Evolutionary conservation across 2,113 vertebrate species (phyloP).

Genomic region (Ameiurus melas): DNA sequence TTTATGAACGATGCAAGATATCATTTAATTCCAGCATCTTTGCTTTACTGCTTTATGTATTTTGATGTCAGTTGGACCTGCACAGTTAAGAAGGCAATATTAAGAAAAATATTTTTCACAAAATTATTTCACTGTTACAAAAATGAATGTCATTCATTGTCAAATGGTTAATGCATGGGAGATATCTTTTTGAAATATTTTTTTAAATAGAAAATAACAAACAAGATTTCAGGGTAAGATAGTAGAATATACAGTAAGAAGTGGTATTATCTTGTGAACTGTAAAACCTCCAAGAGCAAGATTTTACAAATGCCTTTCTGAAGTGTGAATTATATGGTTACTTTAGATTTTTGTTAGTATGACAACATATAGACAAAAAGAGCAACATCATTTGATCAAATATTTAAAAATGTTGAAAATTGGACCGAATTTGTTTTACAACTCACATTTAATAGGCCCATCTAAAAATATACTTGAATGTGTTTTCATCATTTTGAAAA

Average conservation of each 20-base stretch:
- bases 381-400: neutral
- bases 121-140: neutral
- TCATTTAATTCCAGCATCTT: neutral
- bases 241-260: neutral
- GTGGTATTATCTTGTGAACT: neutral
- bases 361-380: neutral
- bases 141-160: neutral
- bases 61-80: neutral
- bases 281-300: neutral
- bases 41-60: neutral
- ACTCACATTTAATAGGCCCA: neutral
- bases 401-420: neutral
- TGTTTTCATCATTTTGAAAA: neutral
- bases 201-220: neutral
- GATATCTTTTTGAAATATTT: neutral
- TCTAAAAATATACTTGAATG: slow-evolving; percentile 15
- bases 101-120: neutral
- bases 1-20: neutral
- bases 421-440: neutral
- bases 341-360: neutral
- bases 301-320: neutral
- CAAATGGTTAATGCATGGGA: slow-evolving; percentile 1
- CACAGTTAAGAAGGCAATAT: neutral
- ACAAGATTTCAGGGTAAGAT: neutral
- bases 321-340: neutral